These are phyloP conservation scores for Hirudo medicinalis DNA, from an alignment of 1,140 invertebrate genomes.

Conservation along the genomic window DNA sequence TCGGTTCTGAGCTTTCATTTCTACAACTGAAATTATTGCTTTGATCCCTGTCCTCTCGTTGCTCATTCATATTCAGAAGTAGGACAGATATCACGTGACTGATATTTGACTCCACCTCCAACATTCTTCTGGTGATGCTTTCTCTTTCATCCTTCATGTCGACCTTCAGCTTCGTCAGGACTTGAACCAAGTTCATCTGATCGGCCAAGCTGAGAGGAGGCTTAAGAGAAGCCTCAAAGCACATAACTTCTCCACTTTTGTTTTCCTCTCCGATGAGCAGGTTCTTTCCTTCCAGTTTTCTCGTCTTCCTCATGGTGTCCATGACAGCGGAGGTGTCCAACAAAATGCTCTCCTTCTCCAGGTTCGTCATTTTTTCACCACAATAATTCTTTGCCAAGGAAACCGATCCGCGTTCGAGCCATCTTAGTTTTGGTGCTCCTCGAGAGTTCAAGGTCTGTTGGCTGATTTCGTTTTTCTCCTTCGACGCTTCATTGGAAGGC, in stretches of 20 bases:
- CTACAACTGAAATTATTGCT: too few relatives aligned
- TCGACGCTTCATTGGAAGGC: too few relatives aligned
- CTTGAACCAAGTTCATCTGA: background rate
- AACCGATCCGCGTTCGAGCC: too few relatives aligned
- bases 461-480: slow-evolving; percentile 4
- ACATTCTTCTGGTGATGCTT: background rate
- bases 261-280: too few relatives aligned
- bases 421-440: too few relatives aligned
- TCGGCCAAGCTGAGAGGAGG: background rate
- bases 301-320: too few relatives aligned
- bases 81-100: background rate
- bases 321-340: background rate
- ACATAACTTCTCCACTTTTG: too few relatives aligned
- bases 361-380: background rate
- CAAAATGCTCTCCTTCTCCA: slow-evolving; percentile 1
- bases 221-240: background rate
- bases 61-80: too few relatives aligned
- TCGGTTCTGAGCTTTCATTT: too few relatives aligned
- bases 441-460: too few relatives aligned
- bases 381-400: background rate
- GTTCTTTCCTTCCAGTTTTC: too few relatives aligned
- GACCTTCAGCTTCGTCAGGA: background rate
- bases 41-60: too few relatives aligned
- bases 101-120: background rate
- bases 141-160: slow-evolving; percentile 2